These are phyloP conservation scores for Pemphredon lugubris DNA, from an alignment of 2,888 invertebrate species.

Conservation along the genomic window DNA sequence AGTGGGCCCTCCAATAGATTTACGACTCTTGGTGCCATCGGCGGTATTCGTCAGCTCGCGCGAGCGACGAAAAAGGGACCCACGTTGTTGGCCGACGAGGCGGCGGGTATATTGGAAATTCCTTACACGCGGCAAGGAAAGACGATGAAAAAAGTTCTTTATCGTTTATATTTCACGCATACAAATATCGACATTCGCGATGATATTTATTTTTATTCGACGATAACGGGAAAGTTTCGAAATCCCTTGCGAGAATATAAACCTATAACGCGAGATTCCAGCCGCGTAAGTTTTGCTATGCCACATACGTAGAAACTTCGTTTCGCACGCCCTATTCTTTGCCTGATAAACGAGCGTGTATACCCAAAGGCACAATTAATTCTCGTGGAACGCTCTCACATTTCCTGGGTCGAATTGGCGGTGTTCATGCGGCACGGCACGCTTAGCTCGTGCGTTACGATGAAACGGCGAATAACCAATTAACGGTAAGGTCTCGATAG, in stretches of 20 bases:
- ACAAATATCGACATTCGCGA: too few relatives aligned
- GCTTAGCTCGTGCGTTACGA: constrained; percentile 39
- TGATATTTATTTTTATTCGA: too few relatives aligned
- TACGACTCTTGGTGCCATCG: too few relatives aligned
- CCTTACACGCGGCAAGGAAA: too few relatives aligned
- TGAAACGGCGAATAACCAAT: constrained; percentile 52
- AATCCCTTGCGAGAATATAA: constrained; percentile 21
- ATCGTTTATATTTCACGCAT: too few relatives aligned
- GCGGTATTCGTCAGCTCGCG: too few relatives aligned
- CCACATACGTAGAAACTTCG: constrained; percentile 30
- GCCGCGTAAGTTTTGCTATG: constrained; percentile 17
- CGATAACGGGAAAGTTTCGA: too few relatives aligned
- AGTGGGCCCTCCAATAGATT: too few relatives aligned
- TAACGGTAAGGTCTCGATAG: constrained; percentile 38
- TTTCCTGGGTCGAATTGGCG: constrained; percentile 39
- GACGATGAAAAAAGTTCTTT: too few relatives aligned
- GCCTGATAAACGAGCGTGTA: constrained; percentile 38
- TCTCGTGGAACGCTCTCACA: constrained; percentile 39
- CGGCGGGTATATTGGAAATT: too few relatives aligned
- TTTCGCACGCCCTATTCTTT: constrained; percentile 45
- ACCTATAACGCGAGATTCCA: constrained; percentile 27
- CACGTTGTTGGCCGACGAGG: too few relatives aligned
- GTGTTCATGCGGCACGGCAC: constrained; percentile 8
- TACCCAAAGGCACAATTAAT: constrained; percentile 56
- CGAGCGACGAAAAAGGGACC: too few relatives aligned